Base-by-base conservation (phyloP, 2,888 invertebrate genomes). In the Lycophotia porphyrea region DNA sequence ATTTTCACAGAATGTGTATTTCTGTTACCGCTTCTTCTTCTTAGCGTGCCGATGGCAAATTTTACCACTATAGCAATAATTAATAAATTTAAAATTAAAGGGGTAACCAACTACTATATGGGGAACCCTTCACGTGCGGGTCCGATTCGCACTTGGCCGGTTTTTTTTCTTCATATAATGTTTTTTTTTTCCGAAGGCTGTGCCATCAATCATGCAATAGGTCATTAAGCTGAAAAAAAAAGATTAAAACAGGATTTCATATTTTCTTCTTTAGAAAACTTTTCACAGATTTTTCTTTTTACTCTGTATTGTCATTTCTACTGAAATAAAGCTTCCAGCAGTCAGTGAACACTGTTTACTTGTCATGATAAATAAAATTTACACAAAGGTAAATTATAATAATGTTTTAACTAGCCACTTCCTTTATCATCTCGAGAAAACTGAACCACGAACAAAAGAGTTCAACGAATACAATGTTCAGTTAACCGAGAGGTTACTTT, bases 371-470 rank as follows among this genome's bases (percentile, higher is more conserved):
- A 71, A 52, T 52, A 78, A 78, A 78, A 65, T 21, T 52, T 24
- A 55, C 36, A 66, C 15, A 66, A 61, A 75, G 67, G 31, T 52
- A 34, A 9, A 44, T 36, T 36, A 9, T 55, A 52, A 64, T 52
- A 68, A 65, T 44, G n/a, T 71, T 71, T 71, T 42, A 65, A 77
- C 64, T 47, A 82, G 67, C 67, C 76, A 52, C 71, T 80, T 76
- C 67, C 76, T 66, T n/a, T 58, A 70, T 52, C 66, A 31, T 76
- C 52, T 68, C n/a, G n/a, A 52, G 27, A 52, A 34, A 60, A 68
- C 78, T 71, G 60, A 71, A 72, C 72, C 82, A 47, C 34, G 65
- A 82, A 82, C 82, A 72, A 82, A 82, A 77, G 68, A 77, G 72
- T 81, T 82, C 71, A 81, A 76, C 67, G 58, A 60, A 36, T 60